Conservation (phyloP, 2,888 invertebrate species). For the Plagodis pulveraria region DNA sequence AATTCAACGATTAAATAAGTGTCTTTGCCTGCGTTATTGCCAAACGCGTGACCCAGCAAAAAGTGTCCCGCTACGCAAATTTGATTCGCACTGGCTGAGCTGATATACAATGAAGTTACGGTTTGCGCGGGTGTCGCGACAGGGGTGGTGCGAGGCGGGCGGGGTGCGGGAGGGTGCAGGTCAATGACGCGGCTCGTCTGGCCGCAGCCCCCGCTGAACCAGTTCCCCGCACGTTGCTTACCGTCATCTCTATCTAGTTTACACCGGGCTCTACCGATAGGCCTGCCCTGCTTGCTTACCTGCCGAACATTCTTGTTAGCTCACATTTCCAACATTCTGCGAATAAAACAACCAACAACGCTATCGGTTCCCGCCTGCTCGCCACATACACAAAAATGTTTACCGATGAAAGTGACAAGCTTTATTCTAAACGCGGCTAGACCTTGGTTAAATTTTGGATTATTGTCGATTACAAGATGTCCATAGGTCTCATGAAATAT, state of each 20-base stretch:
- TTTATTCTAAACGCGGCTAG: too few relatives aligned
- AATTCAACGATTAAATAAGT: conserved; percentile 4
- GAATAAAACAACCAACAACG: conserved; percentile 30
- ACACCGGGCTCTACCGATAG: conserved; percentile 39
- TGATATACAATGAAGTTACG: conserved; percentile 76
- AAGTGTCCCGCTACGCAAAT: conserved; percentile 65
- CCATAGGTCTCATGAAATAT: too few relatives aligned
- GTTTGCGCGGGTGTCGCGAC: conserved; percentile 68
- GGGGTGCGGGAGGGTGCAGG: conserved; percentile 58
- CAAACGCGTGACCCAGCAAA: conserved; percentile 43
- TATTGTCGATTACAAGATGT: too few relatives aligned
- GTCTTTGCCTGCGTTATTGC: conserved; percentile 1
- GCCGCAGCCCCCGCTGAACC: conserved; percentile 51
- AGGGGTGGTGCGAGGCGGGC: conserved; percentile 51
- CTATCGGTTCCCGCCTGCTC: conserved; percentile 1
- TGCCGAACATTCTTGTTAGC: conserved; percentile 65
- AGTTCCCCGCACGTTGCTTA: conserved; percentile 61
- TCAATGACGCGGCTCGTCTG: conserved; percentile 83
- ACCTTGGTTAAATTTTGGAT: too few relatives aligned
- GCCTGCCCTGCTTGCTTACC: conserved; percentile 58
- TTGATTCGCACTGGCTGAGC: conserved; percentile 63
- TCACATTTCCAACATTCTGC: conserved; percentile 47
- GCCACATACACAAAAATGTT: not conserved
- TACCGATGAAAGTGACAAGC: not conserved
- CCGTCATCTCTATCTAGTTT: conserved; percentile 76